Conservation (phyloP, 2,113 vertebrate genomes). For the Pandion haliaetus region DNA sequence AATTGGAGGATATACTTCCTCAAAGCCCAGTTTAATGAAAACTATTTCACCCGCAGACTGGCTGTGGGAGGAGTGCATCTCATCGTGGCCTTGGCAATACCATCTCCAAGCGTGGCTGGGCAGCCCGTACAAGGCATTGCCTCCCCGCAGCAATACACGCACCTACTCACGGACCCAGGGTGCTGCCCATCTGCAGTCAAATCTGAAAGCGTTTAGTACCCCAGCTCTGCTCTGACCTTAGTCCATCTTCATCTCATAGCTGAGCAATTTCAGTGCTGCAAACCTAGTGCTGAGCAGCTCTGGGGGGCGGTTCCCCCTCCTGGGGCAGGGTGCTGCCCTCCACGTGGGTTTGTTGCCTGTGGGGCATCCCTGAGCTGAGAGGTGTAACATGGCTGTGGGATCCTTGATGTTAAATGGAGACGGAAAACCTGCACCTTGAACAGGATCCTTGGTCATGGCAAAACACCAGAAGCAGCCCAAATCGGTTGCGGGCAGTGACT, state of each 20-base stretch:
- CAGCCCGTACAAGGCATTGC: neutral
- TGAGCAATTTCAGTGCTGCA: neutral
- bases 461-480: neutral
- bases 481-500: accelerated
- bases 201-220: accelerated
- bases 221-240: neutral
- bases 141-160: neutral
- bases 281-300: neutral
- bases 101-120: neutral
- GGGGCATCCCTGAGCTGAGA: neutral
- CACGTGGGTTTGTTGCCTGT: accelerated
- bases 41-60: neutral
- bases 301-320: neutral
- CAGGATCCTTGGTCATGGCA: neutral
- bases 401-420: neutral
- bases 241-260: neutral
- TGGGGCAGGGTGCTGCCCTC: neutral
- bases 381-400: accelerated
- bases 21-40: neutral
- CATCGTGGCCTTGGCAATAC: neutral
- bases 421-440: neutral
- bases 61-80: neutral
- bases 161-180: no score
- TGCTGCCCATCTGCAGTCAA: neutral
- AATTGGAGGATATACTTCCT: neutral